Evolutionary conservation across 2,113 vertebrate genomes (phyloP).

Genomic region (Myrmophylax atrothorax): DNA sequence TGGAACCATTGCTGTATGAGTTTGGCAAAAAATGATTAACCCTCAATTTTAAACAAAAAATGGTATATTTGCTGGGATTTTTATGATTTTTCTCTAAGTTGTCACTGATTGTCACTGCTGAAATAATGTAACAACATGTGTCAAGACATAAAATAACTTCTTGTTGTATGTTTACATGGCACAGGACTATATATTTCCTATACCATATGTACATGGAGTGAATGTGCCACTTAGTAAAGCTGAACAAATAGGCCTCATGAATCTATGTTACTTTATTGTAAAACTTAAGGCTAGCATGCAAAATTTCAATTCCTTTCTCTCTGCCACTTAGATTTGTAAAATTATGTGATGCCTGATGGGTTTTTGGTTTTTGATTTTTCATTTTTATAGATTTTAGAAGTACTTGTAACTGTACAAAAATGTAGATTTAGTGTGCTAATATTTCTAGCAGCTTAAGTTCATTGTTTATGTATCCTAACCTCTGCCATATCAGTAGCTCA

Average conservation of each 20-base stretch:
- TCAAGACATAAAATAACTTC: neutral
- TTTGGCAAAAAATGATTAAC: neutral
- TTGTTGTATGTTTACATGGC: neutral
- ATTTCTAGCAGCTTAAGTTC: too few species aligned
- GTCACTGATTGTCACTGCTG: neutral
- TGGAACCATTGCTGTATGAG: neutral
- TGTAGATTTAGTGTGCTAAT: too few species aligned
- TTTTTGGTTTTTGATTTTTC: too few species aligned
- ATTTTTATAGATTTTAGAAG: too few species aligned
- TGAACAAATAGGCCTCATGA: neutral
- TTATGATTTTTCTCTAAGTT: neutral
- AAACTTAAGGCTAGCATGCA: neutral
- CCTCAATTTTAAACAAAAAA: neutral
- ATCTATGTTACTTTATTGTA: neutral
- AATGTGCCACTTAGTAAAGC: neutral
- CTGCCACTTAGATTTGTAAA: slow-evolving; percentile 24
- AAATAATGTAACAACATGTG: neutral
- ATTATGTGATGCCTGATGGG: neutral
- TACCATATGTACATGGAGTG: neutral
- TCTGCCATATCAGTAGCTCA: too few species aligned
- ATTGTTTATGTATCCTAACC: too few species aligned
- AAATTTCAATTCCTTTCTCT: slow-evolving; percentile 27
- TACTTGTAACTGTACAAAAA: too few species aligned
- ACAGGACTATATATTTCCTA: neutral
- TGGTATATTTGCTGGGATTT: accelerated